A percentile compares a stretch with the other conserved stretches of the same genome.
These are phyloP conservation scores for Scophthalmus maximus DNA, from an alignment of 2,113 vertebrate species.

Conservation along the genomic window DNA sequence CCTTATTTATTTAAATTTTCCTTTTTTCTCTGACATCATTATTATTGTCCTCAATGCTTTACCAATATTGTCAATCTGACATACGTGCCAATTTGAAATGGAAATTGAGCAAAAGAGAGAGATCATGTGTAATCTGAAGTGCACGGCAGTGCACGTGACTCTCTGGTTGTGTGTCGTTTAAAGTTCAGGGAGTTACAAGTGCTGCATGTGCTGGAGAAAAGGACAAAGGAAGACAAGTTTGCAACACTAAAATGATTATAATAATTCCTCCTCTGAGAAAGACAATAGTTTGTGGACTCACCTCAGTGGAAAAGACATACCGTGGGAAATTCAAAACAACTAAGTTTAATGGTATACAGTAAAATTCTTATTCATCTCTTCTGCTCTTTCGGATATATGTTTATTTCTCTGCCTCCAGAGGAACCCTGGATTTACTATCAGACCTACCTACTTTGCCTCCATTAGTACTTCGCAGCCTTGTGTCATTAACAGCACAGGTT, in stretches of 20 bases:
- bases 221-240: constrained; percentile 6
- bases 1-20: background rate
- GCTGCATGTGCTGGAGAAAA: constrained; percentile 4
- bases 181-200: background rate
- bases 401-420: constrained; percentile 4
- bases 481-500: constrained; percentile 19
- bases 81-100: background rate
- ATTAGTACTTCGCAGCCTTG: constrained; percentile 18
- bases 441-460: background rate
- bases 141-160: background rate
- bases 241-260: background rate
- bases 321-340: background rate
- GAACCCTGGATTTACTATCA: constrained; percentile 15
- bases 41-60: background rate
- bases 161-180: background rate
- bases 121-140: constrained; percentile 9
- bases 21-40: background rate
- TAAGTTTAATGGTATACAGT: constrained; percentile 9
- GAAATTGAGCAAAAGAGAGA: background rate
- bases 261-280: background rate
- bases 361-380: constrained; percentile 6
- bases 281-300: constrained; percentile 9
- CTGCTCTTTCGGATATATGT: constrained; percentile 3
- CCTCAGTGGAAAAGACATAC: constrained; percentile 11
- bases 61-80: too few relatives aligned